Base-by-base conservation (phyloP, 2,797 vertebrate genomes). In the Thamnophis elegans region DNA sequence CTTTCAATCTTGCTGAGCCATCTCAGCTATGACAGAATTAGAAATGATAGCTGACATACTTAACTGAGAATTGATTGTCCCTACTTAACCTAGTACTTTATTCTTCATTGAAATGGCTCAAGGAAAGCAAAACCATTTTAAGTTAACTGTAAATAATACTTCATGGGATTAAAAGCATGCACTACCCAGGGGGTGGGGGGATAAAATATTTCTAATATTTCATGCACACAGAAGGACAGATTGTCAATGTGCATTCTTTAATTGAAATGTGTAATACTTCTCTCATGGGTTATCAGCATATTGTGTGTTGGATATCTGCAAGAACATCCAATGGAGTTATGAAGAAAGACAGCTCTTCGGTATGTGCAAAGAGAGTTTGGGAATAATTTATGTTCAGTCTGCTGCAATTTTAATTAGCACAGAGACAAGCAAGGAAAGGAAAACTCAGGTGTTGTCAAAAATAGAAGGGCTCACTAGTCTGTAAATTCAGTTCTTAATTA, bases 401-500 rank as follows among this genome's bases (percentile, higher is more conserved):
- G 36, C 25, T 13, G 59, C 59, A 89, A 47, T 60, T 62, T 59
- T 62, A 89, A 89, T 89, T 89, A 89, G 58, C 58, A 16, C 36
- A 47, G 58, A 60, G 87, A 89, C 59, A 59, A 89, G 53, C 36
- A 60, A 60, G 58, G 55, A 58, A 88, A 88, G 32, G 36, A 60
- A 89, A 89, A 60, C 22, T 89, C 58, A 62, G 58, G 47, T 60
- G 87, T 22, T 36, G 28, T 89, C 55, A 59, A 58, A 60, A 59
- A 42, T 12, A 60, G 53, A 87, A 60, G 47, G 22, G 22, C 18
- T 88, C 87, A 58, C 56, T 88, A 47, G 11, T 88, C 59, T 28
- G 56, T 89, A 89, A 59, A 89, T 89, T 60, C 87, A 13, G 3
- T 62, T 60, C 87, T 89, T 89, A 89, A 89, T 60, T 89, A 60